Percentiles rank a stretch among this genome's conserved stretches.
Evolutionary conservation across 2,888 invertebrate genomes (phyloP).

Genomic region (Acronicta psi): DNA sequence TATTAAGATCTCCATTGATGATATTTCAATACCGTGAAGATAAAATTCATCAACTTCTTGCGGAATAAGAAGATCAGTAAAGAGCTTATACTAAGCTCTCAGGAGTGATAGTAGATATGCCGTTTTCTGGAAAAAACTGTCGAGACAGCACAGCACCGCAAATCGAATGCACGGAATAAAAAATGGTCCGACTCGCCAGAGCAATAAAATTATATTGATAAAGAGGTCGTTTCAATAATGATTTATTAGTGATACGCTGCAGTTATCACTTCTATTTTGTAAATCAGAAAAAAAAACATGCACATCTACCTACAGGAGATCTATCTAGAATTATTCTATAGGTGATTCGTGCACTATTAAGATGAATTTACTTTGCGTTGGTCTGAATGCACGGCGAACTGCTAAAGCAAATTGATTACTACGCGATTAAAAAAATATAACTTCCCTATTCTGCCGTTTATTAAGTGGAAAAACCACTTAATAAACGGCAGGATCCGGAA

Average conservation of each 20-base stretch:
- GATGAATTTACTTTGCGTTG: slow-evolving; percentile 1
- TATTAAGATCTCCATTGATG: no score
- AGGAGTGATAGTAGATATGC: no score
- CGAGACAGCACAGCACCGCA: not conserved
- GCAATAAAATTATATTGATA: slow-evolving; percentile 17
- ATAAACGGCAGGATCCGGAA: no score
- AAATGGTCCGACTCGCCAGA: not conserved
- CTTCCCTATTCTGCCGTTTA: no score
- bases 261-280: not conserved
- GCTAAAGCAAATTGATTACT: not conserved
- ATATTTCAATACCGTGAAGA: no score
- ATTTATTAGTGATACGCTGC: slow-evolving; percentile 21
- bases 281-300: slow-evolving; percentile 8
- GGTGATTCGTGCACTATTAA: slow-evolving; percentile 27
- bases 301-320: not conserved
- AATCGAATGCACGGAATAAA: not conserved
- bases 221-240: slow-evolving; percentile 52
- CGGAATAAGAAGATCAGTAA: no score
- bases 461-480: no score
- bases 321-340: slow-evolving; percentile 19
- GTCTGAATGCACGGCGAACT: slow-evolving; percentile 27
- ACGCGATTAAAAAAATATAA: no score
- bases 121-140: not conserved
- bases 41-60: no score
- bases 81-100: no score